A percentile compares a stretch with the other conserved stretches of the same genome.
phyloP scores from a whole-genome alignment of 2,113 vertebrate species.

The Saccopteryx bilineata region DNA sequence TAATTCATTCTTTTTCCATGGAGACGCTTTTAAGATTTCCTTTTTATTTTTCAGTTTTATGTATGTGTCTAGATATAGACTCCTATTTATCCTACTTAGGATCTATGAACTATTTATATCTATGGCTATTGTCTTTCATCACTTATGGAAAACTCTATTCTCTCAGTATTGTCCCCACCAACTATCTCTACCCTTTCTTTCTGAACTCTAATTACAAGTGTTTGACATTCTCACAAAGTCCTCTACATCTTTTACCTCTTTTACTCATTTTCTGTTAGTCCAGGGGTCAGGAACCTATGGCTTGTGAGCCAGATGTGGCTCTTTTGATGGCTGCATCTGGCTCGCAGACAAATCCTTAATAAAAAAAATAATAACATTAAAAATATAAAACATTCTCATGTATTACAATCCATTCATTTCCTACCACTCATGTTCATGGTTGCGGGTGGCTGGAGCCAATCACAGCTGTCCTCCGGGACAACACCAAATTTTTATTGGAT shows the following conservation, averaged over 20 bases:
- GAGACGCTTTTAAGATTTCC: background rate
- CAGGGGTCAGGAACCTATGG: too few species aligned
- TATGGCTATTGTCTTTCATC: background rate
- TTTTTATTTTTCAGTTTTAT: background rate
- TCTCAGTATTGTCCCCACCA: background rate
- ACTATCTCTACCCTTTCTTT: background rate
- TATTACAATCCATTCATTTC: too few species aligned
- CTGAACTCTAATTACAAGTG: background rate
- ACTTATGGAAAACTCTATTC: background rate
- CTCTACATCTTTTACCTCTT: background rate
- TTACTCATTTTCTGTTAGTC: background rate
- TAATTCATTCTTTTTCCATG: background rate
- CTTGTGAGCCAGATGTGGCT: too few species aligned
- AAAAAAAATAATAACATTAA: too few species aligned
- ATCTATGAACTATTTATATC: background rate
- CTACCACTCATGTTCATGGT: too few species aligned
- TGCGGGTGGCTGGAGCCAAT: too few species aligned
- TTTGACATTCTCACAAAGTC: background rate
- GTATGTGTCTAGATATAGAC: background rate
- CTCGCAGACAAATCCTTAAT: too few species aligned
- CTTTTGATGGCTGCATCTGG: too few species aligned
- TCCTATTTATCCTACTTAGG: background rate
- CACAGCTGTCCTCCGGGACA: too few species aligned
- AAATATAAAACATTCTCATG: too few species aligned
- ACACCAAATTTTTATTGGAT: too few species aligned